Conservation (phyloP, 2,113 vertebrate genomes). For the Athene noctua region DNA sequence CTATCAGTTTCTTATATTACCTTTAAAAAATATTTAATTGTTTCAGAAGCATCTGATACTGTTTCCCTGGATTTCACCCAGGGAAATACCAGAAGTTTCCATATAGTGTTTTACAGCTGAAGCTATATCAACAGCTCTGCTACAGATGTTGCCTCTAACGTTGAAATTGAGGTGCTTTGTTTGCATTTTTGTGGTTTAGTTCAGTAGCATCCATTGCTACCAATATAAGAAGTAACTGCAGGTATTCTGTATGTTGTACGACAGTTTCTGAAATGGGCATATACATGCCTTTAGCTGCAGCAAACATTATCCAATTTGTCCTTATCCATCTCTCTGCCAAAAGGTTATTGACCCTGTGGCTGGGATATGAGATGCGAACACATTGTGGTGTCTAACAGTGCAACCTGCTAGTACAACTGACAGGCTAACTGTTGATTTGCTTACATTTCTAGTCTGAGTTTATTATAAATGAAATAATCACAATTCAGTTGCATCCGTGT, state of each 20-base stretch:
- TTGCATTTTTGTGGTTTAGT: neutral
- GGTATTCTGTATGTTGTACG: neutral
- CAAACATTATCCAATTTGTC: neutral
- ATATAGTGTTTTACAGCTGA: neutral
- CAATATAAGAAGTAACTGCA: neutral
- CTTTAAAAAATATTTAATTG: neutral
- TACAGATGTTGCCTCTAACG: neutral
- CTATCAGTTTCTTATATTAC: neutral
- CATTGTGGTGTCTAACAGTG: neutral
- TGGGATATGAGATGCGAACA: neutral
- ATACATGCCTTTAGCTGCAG: neutral
- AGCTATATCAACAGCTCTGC: neutral
- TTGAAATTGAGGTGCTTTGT: neutral
- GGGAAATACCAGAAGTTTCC: neutral
- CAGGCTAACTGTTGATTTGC: neutral
- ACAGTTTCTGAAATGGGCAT: neutral
- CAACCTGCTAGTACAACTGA: neutral
- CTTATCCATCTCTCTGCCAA: neutral
- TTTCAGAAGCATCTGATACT: neutral
- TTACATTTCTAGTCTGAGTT: neutral
- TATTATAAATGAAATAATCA: neutral
- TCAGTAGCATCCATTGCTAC: neutral
- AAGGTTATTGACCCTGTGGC: neutral
- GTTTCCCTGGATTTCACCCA: no score
- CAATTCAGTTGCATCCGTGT: neutral